Evolutionary conservation across 2,888 invertebrate genomes (phyloP).

Genomic region (Xestia rhomboidea): DNA sequence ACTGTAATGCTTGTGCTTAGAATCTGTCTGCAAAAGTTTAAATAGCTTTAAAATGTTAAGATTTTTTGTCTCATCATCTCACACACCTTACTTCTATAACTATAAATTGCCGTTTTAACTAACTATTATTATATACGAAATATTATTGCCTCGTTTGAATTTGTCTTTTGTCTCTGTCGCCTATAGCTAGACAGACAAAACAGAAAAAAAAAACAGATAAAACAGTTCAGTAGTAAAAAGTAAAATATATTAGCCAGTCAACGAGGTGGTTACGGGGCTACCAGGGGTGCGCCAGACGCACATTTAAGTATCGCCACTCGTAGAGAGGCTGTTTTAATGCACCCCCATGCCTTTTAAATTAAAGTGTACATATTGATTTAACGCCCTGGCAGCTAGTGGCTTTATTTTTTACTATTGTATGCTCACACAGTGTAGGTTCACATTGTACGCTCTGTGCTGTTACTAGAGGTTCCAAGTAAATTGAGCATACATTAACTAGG

Average conservation of each 20-base stretch:
- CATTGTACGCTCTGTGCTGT: background rate
- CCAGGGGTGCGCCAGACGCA: background rate
- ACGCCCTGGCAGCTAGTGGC: background rate
- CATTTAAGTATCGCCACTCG: background rate
- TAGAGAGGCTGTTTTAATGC: conserved; percentile 12
- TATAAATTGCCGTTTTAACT: background rate
- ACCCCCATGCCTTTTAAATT: conserved; percentile 5
- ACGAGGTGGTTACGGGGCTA: background rate
- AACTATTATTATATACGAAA: background rate
- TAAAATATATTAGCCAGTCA: background rate
- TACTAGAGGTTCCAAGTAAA: conserved; percentile 30
- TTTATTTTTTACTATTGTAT: background rate
- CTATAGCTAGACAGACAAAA: no score
- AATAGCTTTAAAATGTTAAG: background rate
- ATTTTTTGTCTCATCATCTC: background rate
- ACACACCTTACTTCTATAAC: background rate
- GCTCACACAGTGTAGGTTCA: no score
- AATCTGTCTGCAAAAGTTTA: background rate
- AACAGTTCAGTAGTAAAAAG: background rate
- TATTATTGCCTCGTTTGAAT: no score
- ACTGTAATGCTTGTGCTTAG: background rate
- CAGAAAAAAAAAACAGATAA: no score
- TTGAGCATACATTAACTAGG: conserved; percentile 42
- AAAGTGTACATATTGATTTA: conserved; percentile 37
- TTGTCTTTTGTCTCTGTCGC: background rate